Percentiles rank a stretch among this genome's conserved stretches.
Conservation (phyloP, 2,797 vertebrate species). For the Siniperca obscura region DNA sequence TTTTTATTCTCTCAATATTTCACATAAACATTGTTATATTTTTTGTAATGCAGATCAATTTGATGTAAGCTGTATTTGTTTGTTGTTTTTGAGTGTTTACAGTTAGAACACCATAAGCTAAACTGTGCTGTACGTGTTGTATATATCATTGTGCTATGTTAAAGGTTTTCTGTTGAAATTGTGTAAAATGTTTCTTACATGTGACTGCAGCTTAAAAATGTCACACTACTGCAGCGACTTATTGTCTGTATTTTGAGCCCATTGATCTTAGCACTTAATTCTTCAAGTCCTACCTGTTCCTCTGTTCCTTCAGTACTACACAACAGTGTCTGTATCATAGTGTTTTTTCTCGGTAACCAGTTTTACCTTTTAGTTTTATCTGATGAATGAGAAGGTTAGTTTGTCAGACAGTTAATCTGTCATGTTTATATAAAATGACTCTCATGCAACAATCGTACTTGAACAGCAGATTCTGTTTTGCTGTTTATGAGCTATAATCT, state of each 20-base stretch:
- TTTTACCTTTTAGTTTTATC: neutral
- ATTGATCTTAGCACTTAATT: neutral
- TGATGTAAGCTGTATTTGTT: neutral
- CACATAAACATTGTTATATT: neutral
- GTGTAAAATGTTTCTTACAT: neutral
- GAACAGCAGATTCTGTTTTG: neutral
- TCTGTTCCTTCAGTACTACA: neutral
- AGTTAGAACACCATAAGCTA: neutral
- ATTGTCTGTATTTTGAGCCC: neutral
- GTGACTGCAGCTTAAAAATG: neutral
- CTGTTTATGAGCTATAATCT: neutral
- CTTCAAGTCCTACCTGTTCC: neutral
- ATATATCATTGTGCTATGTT: neutral
- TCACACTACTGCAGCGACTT: neutral
- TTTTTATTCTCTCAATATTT: neutral
- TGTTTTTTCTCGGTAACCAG: neutral
- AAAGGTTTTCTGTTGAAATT: constrained; percentile 3
- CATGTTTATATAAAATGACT: neutral
- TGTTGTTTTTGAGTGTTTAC: neutral
- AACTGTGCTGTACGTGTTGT: constrained; percentile 1
- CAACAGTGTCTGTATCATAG: neutral
- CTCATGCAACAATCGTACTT: neutral
- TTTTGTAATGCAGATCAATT: neutral
- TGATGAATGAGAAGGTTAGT: too few species aligned
- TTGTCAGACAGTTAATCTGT: neutral